Evolutionary conservation across 2,888 invertebrate species (phyloP).

Genomic region (Andrena hattorfiana): DNA sequence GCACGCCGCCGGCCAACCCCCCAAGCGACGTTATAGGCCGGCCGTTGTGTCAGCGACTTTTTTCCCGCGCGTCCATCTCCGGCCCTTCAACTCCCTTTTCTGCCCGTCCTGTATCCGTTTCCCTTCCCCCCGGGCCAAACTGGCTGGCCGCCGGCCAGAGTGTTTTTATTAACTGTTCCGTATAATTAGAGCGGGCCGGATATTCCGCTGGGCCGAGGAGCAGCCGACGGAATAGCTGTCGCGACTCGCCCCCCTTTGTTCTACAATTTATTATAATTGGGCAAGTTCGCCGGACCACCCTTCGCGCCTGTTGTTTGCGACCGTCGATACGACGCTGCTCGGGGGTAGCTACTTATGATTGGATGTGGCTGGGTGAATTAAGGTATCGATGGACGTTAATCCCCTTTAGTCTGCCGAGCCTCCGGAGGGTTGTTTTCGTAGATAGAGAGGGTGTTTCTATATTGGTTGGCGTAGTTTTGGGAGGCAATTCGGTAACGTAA

Average conservation of each 20-base stretch:
- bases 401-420: not conserved
- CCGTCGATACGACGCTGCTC: not conserved
- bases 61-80: slow-evolving; percentile 47
- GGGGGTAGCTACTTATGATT: not conserved
- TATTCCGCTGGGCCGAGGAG: slow-evolving; percentile 41
- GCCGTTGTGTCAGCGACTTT: slow-evolving; percentile 69
- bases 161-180: slow-evolving; percentile 73
- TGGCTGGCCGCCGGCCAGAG: slow-evolving; percentile 74
- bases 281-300: not conserved
- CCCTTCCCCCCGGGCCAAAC: slow-evolving; percentile 41
- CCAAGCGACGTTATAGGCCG: slow-evolving; percentile 27
- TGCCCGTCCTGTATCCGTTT: slow-evolving; percentile 31
- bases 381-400: not conserved
- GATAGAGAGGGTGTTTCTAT: too few species aligned
- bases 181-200: slow-evolving; percentile 71
- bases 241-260: not conserved
- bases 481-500: too few species aligned
- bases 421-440: not conserved
- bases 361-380: not conserved
- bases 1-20: slow-evolving; percentile 26
- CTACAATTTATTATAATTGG: slow-evolving; percentile 48
- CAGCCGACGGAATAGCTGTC: slow-evolving; percentile 36
- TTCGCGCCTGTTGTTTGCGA: not conserved
- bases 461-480: too few species aligned
- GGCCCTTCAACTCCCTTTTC: slow-evolving; percentile 49